Evolutionary conservation across 1,140 invertebrate genomes (phyloP), one percentile per base, ranked within the genome.

Genomic region (Hestina assimilis): DNA sequence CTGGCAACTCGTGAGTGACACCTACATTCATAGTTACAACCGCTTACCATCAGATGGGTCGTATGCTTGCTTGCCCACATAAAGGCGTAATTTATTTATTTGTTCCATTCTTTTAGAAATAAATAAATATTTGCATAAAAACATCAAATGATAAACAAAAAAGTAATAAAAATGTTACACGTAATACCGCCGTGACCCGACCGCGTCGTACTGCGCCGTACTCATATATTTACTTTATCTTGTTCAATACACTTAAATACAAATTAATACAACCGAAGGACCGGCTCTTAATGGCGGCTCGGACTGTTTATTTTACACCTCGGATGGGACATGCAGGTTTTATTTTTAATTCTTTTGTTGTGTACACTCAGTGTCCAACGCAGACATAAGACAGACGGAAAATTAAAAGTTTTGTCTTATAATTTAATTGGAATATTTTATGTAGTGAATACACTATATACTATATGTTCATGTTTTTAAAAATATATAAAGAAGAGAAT

Each of bases 211-310:
- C 77, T 68, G 35, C 33, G 66, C 40, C 72, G 71, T 70, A 71
- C 75, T 72, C 79, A 76, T 84, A 84, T 87, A 87, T 87, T 83
- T 77, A 78, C 69, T 84, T 87, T 87, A 87, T 87, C 84, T 83
- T 87, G 84, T 84, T 76, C 79, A 81, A 84, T 87, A 85, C 80
- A 85, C 84, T 87, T 87, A 87, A 87, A 87, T 87, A 87, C 82
- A 87, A 87, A 87, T 87, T 87, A 87, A 87, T 87, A 87, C 82
- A 85, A 82, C 60, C 75, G 61, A 69, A 77, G 80, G 78, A 75
- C 76, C 78, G 77, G 77, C 60, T 72, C 80, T 79, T 87, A 81
- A 87, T 83, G 75, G 84, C 78, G 67, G 55, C 57, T 61, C 56
- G 65, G 72, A 77, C 79, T 87, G 84, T 87, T 87, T 87, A 85